Evolutionary conservation across 1,140 invertebrate genomes (phyloP).

Genomic region (Pseudachorutes palmiensis): DNA sequence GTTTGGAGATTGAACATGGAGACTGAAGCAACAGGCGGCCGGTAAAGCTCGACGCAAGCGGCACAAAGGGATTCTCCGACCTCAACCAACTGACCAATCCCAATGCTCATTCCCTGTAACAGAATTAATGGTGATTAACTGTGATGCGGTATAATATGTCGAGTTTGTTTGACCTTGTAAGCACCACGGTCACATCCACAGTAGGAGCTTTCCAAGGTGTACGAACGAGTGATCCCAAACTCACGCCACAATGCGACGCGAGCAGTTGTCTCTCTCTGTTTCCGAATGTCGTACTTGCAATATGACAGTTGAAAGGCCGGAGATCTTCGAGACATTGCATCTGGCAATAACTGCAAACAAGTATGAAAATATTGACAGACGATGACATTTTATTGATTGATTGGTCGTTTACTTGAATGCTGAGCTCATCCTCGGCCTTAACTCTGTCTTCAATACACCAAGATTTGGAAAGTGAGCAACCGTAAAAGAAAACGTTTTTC

Average conservation of each 20-base stretch:
- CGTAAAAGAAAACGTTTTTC: constrained; percentile 84
- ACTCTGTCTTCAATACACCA: constrained; percentile 41
- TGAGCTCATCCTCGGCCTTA: constrained; percentile 42
- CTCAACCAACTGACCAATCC: constrained; percentile 29
- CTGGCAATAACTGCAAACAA: constrained; percentile 47
- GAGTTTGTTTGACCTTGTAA: constrained; percentile 5
- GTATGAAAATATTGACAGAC: not conserved
- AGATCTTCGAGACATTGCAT: constrained; percentile 58
- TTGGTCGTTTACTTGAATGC: constrained; percentile 42
- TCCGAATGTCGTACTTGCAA: constrained; percentile 69
- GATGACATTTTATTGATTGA: not conserved
- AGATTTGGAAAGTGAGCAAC: constrained; percentile 57
- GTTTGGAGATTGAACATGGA: not conserved
- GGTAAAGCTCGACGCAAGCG: constrained; percentile 19
- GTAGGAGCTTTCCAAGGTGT: constrained; percentile 81
- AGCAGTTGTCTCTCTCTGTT: constrained; percentile 71
- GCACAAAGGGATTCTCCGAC: constrained; percentile 29
- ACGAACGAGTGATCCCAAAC: constrained; percentile 61
- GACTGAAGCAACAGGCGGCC: not conserved
- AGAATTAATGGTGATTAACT: not conserved
- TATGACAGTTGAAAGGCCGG: constrained; percentile 62
- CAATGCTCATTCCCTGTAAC: constrained; percentile 26
- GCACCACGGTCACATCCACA: constrained; percentile 52
- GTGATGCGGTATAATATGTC: not conserved
- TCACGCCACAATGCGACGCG: constrained; percentile 77